Base-by-base conservation (phyloP, 2,888 invertebrate genomes). In the Halictus quadricinctus region DNA sequence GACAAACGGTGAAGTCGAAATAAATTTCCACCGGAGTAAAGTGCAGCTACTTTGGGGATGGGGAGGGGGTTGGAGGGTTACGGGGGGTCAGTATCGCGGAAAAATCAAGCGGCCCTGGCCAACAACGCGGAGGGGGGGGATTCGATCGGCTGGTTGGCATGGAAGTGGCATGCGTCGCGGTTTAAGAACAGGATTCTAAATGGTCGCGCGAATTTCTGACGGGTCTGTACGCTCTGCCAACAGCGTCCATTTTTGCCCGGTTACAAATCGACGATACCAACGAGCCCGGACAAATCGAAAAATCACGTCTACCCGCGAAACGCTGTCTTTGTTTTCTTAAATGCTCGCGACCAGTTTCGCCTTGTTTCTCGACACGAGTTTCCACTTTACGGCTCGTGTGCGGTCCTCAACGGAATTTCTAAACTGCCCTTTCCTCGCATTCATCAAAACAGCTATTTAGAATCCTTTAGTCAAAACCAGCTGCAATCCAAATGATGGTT, bases 111-210 rank as follows among this genome's bases (percentile, higher is more conserved):
- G 25, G 29, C 18, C 21, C 21, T 36, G 79, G 80, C 84, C 80
- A 79, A 79, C 70, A 79, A 79, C 70, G 5, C 5, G 15, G 60
- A 72, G 70, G 46, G 41, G 70, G 46, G 41, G 72, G 80, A 77
- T 86, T 81, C 76, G 74, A 84, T 73, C 78, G 58, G 72, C 36
- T n/a, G 43, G 43, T 77, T 87, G 87, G 87, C 87, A 87, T 76
- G 74, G 21, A 81, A 64, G 81, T 58, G 75, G 86, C 81, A 64
- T 79, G 74, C 70, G 79, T 60, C 74, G 83, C 80, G 77, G 75
- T 87, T 87, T 73, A 73, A 66, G 82, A 77, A 72, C 64, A 79
- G 18, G 46, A 76, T 81, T 81, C 60, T 81, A 85, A 85, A 80
- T 50, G 76, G 50, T 21, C 58, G 36, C 72, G 60, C 58, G 25